Evolutionary conservation across 2,797 vertebrate species (phyloP).

Genomic region (Yasuhikotakia modesta): DNA sequence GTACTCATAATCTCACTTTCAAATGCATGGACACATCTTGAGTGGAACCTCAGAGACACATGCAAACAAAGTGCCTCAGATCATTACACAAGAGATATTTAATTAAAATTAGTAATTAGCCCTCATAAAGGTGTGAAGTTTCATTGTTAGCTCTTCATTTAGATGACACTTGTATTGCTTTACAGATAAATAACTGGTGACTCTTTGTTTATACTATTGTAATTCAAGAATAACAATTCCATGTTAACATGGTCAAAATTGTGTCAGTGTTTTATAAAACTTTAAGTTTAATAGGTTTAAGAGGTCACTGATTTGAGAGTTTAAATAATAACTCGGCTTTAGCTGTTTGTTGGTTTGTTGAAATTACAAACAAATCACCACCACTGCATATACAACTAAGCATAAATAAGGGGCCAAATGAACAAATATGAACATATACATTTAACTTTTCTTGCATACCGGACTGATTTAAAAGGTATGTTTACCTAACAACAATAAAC

Average conservation of each 20-base stretch:
- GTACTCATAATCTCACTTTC: not conserved
- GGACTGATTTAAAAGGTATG: no score
- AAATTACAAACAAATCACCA: no score
- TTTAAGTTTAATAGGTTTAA: no score
- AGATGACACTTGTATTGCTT: not conserved
- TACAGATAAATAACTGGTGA: not conserved
- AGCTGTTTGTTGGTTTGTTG: no score
- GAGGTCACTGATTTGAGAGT: no score
- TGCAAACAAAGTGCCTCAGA: not conserved
- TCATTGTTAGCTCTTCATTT: not conserved
- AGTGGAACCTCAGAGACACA: not conserved
- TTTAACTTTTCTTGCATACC: no score
- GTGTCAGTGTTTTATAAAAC: no score
- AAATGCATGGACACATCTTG: slow-evolving; percentile 16
- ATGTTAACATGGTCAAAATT: not conserved
- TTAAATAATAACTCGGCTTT: no score
- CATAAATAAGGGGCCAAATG: no score
- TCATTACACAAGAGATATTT: slow-evolving; percentile 7
- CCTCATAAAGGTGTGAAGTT: not conserved
- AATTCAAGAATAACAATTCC: not conserved
- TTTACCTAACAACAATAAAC: no score
- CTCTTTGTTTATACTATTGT: not conserved
- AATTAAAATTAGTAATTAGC: not conserved
- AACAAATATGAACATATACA: no score
- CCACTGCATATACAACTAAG: no score